Evolutionary conservation across 2,797 vertebrate species (phyloP), one percentile per base, ranked within the genome.

Genomic region (Scarus forsteni): DNA sequence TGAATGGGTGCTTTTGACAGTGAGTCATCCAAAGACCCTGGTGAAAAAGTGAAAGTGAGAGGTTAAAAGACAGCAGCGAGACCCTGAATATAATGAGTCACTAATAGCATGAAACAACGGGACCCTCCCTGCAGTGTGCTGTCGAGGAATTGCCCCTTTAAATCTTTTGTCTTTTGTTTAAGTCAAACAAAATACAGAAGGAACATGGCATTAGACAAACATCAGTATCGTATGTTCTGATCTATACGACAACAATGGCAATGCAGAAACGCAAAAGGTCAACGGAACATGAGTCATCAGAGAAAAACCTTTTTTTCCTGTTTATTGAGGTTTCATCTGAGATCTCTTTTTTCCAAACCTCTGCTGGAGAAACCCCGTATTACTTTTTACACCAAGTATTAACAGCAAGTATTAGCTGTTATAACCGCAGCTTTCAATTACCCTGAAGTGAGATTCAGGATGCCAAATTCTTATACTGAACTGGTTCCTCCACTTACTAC

Each of bases 11-110:
- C 8, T 19, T 75, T 40, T 44, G 15, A 52, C 0, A 55, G 38
- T 80, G 82, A 87, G 75, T 79, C 66, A 86, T 9, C 36, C 51
- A 4, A 35, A 85, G 91, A 90, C 87, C 91, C 83, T 56, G 18
- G 16, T 46, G 66, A 61, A 53, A 5, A 81, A 79, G 66, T 62
- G 85, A 92, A 91, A 93, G 74, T 81, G 82, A 87, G 75, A 89
- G 60, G 66, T 76, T 46, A 49, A 8, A 12, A 70, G 36, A 66
- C 59, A 77, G 61, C 7, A 52, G 13, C 55, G 71, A 38, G 61
- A 60, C 44, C 49, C 56, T 18, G 2, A 57, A 44, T n/a, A 48
- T 40, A 27, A 11, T 71, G 70, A 70, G 35, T 80, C 43, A 70
- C 18, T 57, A 59, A 71, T 44, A 60, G 8, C 58, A 27, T 61